Conservation (phyloP, 2,797 vertebrate genomes). For the Melanotaenia pygmaea region DNA sequence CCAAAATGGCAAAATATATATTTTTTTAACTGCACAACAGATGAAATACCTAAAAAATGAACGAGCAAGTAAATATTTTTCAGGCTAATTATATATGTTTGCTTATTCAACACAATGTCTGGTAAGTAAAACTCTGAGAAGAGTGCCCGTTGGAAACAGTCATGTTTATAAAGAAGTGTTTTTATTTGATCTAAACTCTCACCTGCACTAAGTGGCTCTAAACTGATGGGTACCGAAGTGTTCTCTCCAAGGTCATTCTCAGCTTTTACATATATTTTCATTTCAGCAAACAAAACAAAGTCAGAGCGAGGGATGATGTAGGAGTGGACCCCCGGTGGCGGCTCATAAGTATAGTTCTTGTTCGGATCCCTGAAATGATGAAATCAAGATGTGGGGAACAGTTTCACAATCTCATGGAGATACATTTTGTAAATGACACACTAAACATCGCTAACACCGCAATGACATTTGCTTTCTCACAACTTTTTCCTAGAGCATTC, state of each 20-base stretch:
- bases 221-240: slow-evolving; percentile 65
- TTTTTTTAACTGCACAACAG: neutral
- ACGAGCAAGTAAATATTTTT: neutral
- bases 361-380: slow-evolving; percentile 56
- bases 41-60: neutral
- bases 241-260: slow-evolving; percentile 85
- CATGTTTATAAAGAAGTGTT: neutral
- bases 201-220: slow-evolving; percentile 89
- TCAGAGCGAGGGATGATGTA: slow-evolving; percentile 81
- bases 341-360: slow-evolving; percentile 41
- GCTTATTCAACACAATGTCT: neutral
- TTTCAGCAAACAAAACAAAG: slow-evolving; percentile 78
- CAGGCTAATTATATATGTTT: neutral
- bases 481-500: neutral
- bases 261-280: slow-evolving; percentile 85
- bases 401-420: slow-evolving; percentile 1
- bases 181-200: slow-evolving; percentile 12
- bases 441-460: neutral
- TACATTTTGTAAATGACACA: slow-evolving; percentile 22
- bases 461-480: neutral
- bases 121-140: neutral
- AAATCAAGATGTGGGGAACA: slow-evolving; percentile 14
- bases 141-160: neutral
- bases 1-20: no score
- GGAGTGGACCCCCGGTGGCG: slow-evolving; percentile 51